Conservation (phyloP, 2,113 vertebrate species). For the Xiphorhynchus elegans region DNA sequence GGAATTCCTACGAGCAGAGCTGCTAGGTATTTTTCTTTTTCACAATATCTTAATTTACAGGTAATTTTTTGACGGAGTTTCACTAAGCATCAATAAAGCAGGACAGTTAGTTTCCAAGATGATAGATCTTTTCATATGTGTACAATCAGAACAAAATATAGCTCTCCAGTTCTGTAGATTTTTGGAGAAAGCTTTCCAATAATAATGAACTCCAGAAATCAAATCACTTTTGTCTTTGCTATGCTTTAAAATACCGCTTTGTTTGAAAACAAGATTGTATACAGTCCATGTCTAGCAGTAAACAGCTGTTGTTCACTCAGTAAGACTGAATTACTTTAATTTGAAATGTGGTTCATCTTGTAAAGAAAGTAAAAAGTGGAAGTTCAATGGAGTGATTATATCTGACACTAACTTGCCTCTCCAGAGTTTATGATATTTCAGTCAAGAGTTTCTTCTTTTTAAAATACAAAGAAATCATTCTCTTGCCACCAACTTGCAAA, state of each 20-base stretch:
- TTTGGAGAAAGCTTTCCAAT: not conserved
- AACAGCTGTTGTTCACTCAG: not conserved
- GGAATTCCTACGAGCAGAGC: slow-evolving; percentile 84
- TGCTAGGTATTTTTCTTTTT: slow-evolving; percentile 73
- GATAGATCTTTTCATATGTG: not conserved
- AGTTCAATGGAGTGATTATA: not conserved
- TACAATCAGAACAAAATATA: not conserved
- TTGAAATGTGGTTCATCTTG: not conserved
- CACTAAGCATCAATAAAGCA: not conserved
- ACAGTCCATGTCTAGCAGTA: not conserved
- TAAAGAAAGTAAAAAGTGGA: not conserved
- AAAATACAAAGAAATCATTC: not conserved
- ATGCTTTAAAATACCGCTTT: not conserved
- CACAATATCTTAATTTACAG: not conserved
- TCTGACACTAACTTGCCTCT: not conserved
- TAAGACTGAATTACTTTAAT: not conserved
- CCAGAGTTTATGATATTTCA: not conserved
- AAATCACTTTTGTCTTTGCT: not conserved
- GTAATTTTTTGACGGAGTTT: not conserved
- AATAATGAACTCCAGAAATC: not conserved
- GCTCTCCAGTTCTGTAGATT: not conserved
- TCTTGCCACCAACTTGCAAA: not conserved
- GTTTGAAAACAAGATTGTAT: not conserved
- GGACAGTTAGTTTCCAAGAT: not conserved
- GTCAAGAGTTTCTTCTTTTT: not conserved